phyloP scores from a whole-genome alignment of 2,113 vertebrate genomes.

The Vanacampus margaritifer region DNA sequence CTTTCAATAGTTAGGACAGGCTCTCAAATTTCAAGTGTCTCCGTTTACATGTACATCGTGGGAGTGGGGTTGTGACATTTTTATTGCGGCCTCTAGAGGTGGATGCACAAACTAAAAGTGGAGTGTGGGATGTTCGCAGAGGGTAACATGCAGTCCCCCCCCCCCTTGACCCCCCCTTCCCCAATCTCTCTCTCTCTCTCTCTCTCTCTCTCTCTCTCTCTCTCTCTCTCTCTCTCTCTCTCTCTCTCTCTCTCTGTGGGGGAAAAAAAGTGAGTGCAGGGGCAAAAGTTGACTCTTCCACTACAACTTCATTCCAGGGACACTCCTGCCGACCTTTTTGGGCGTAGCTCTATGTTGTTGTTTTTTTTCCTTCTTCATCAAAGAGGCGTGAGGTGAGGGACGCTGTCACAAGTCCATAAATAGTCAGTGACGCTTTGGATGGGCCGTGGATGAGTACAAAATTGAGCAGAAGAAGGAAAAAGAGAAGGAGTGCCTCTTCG shows the following conservation, averaged over 20 bases:
- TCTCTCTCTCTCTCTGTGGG: conserved; percentile 5
- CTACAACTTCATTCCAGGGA: conserved; percentile 48
- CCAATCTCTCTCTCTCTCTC: conserved; percentile 14
- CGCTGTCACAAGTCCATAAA: conserved; percentile 60
- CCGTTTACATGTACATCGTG: conserved; percentile 96
- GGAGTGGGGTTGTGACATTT: conserved; percentile 67
- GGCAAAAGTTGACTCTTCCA: conserved; percentile 39
- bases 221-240: conserved; percentile 8
- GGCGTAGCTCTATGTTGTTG: conserved; percentile 59
- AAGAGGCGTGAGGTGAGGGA: conserved; percentile 63
- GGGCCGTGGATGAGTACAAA: conserved; percentile 48
- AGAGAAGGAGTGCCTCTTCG: conserved; percentile 33
- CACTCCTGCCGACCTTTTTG: conserved; percentile 42
- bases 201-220: conserved; percentile 15
- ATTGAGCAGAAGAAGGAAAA: conserved; percentile 27
- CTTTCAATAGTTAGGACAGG: conserved; percentile 69
- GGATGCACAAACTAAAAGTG: conserved; percentile 72
- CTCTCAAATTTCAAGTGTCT: conserved; percentile 99
- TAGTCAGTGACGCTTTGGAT: conserved; percentile 55
- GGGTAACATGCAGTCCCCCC: conserved; percentile 41
- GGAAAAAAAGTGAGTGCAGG: conserved; percentile 28
- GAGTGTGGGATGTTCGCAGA: conserved; percentile 70
- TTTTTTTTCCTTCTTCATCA: conserved; percentile 28
- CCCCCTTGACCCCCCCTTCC: neutral
- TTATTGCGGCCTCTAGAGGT: conserved; percentile 85